Conservation (phyloP, 2,888 invertebrate species). For the Ectemnius continuus region DNA sequence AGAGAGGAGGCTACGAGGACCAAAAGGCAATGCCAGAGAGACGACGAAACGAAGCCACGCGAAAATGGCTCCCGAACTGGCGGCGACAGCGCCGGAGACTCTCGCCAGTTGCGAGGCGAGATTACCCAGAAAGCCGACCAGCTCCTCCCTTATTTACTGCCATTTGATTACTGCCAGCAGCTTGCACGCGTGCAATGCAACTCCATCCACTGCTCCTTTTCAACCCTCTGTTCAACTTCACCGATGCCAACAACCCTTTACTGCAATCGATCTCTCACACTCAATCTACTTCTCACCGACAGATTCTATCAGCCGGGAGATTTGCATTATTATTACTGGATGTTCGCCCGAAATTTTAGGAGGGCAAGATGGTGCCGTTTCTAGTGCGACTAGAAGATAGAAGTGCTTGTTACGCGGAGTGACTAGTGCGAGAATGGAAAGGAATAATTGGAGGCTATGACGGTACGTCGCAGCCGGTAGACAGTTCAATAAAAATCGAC, state of each 20-base stretch:
- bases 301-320: too few species aligned
- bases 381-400: too few species aligned
- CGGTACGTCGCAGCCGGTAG: neutral
- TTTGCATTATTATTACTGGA: slow-evolving; percentile 28
- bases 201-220: too few species aligned
- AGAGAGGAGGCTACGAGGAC: slow-evolving; percentile 30
- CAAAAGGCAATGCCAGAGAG: slow-evolving; percentile 64
- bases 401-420: too few species aligned
- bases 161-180: neutral
- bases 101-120: slow-evolving; percentile 60
- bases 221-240: too few species aligned
- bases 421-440: too few species aligned
- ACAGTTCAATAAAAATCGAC: neutral
- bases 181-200: too few species aligned
- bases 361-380: neutral
- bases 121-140: slow-evolving; percentile 46
- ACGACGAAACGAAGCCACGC: slow-evolving; percentile 63
- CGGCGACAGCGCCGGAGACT: slow-evolving; percentile 54
- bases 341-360: slow-evolving; percentile 32
- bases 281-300: too few species aligned
- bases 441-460: neutral
- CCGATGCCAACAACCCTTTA: too few species aligned
- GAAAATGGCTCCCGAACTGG: slow-evolving; percentile 63
- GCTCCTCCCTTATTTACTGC: slow-evolving; percentile 14
- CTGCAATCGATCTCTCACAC: too few species aligned